Evolutionary conservation across 1,140 invertebrate species (phyloP).

Genomic region (Diorhabda carinulata): DNA sequence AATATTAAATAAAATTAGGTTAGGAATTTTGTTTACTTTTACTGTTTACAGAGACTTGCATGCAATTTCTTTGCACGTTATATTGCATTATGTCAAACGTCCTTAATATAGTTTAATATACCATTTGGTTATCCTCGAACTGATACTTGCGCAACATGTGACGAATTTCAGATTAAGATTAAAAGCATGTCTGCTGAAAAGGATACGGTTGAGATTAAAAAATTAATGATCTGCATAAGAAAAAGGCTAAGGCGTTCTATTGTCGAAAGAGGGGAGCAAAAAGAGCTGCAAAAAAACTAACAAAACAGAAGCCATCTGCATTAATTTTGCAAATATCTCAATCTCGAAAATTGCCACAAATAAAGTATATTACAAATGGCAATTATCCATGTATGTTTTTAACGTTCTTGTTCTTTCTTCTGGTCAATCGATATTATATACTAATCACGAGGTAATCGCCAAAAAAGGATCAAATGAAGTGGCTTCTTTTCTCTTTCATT

Average conservation of each 20-base stretch:
- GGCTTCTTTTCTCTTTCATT: slow-evolving; percentile 31
- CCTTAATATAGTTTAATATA: slow-evolving; percentile 21
- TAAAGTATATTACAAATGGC: slow-evolving; percentile 34
- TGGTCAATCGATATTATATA: slow-evolving; percentile 24
- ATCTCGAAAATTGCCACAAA: not conserved
- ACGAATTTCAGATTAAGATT: slow-evolving; percentile 13
- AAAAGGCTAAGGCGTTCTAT: slow-evolving; percentile 24
- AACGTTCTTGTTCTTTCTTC: slow-evolving; percentile 29
- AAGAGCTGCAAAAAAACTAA: slow-evolving; percentile 10
- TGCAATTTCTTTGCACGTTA: too few species aligned
- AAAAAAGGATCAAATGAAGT: slow-evolving; percentile 36
- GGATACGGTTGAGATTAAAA: slow-evolving; percentile 5
- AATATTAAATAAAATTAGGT: too few species aligned
- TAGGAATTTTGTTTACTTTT: too few species aligned
- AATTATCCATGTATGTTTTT: slow-evolving; percentile 27
- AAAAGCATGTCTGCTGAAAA: slow-evolving; percentile 7
- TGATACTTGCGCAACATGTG: slow-evolving; percentile 22
- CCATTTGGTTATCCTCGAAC: slow-evolving; percentile 24
- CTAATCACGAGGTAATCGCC: slow-evolving; percentile 28
- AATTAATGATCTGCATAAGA: slow-evolving; percentile 17
- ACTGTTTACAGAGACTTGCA: too few species aligned
- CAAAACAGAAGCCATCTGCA: slow-evolving; percentile 22
- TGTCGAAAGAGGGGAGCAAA: too few species aligned
- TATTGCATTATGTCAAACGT: too few species aligned
- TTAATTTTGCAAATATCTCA: slow-evolving; percentile 33